Base-by-base conservation (phyloP, 2,113 vertebrate genomes). In the Urocynchramus pylzowi region DNA sequence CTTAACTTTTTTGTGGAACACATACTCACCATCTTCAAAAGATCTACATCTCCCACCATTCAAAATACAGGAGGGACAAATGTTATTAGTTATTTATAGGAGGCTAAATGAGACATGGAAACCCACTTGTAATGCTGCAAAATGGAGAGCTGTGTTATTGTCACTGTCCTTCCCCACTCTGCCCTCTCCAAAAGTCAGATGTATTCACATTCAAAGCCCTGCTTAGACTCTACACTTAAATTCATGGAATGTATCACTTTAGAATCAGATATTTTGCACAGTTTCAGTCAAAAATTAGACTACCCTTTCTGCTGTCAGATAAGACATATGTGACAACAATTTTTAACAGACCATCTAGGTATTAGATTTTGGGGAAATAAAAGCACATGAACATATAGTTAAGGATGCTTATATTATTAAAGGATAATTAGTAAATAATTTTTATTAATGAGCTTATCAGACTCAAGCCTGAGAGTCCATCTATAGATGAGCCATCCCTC, bases 401-500 rank as follows among this genome's bases (percentile, higher is more conserved):
- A 94, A 73, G 33, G 23, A 74, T 50, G 20, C 35, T 57, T 89
- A 59, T 73, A 83, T 89, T 93, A 76, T 93, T 73, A 89, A 96
- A 97, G 39, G 71, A 89, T 63, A 93, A 80, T 61, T 87, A 28
- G 18, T 70, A 94, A 94, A 90, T 74, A 87, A 80, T 77, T 31
- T 22, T 84, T 74, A 80, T 91, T 86, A 81, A 94, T 61, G 47
- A 91, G 71, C 84, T 94, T 54, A 35, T 90, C 92, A 93, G 84
- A 31, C 33, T 95, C 78, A 63, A 97, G 93, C 93, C 87, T 95
- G 87, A 96, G 85, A 97, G 59, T 91, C 89, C 93, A 94, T 71
- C 87, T 27, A 75, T 8, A 96, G 56, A 97, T 82, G 80, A 97
- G 93, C 89, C 94, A 92, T 90, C 96, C 97, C 95, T 87, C 89